Conservation (phyloP, 2,888 invertebrate species). For the Drosophila falleni region DNA sequence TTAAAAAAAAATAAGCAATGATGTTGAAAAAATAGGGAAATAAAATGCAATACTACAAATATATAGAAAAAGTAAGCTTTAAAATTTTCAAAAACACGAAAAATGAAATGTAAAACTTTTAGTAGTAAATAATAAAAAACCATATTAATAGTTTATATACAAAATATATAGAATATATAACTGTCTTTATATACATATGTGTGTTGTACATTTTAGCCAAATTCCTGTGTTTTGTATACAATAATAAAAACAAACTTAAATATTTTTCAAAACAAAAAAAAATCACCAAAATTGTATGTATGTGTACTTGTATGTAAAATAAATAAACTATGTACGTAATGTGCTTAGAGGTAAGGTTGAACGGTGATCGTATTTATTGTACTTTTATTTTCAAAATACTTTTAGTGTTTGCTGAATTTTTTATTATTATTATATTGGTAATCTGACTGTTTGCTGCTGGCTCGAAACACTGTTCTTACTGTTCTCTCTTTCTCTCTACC, state of each 20-base stretch:
- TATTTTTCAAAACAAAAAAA: slow-evolving; percentile 64
- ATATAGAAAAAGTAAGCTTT: slow-evolving; percentile 70
- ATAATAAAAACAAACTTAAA: slow-evolving; percentile 55
- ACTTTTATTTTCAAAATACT: slow-evolving; percentile 5
- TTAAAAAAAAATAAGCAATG: slow-evolving; percentile 55
- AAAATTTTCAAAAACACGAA: slow-evolving; percentile 45
- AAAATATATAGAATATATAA: slow-evolving; percentile 47
- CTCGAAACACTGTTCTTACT: slow-evolving; percentile 46
- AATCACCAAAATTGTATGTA: slow-evolving; percentile 53
- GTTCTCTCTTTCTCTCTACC: slow-evolving; percentile 24
- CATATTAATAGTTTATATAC: slow-evolving; percentile 62
- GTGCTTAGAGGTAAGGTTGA: slow-evolving; percentile 59
- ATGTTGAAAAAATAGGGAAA: slow-evolving; percentile 54
- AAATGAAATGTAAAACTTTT: slow-evolving; percentile 66
- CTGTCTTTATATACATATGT: slow-evolving; percentile 66
- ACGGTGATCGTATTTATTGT: slow-evolving; percentile 47
- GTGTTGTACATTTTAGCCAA: slow-evolving; percentile 79
- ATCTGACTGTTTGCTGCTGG: slow-evolving; percentile 44
- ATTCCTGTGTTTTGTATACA: slow-evolving; percentile 76
- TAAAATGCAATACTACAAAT: slow-evolving; percentile 68
- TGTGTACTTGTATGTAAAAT: slow-evolving; percentile 56
- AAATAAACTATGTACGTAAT: slow-evolving; percentile 48
- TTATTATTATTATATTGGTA: slow-evolving; percentile 25
- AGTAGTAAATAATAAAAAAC: slow-evolving; percentile 54
- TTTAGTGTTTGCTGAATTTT: slow-evolving; percentile 16